phyloP scores from a whole-genome alignment of 2,797 vertebrate species.

The Thunnus albacares region DNA sequence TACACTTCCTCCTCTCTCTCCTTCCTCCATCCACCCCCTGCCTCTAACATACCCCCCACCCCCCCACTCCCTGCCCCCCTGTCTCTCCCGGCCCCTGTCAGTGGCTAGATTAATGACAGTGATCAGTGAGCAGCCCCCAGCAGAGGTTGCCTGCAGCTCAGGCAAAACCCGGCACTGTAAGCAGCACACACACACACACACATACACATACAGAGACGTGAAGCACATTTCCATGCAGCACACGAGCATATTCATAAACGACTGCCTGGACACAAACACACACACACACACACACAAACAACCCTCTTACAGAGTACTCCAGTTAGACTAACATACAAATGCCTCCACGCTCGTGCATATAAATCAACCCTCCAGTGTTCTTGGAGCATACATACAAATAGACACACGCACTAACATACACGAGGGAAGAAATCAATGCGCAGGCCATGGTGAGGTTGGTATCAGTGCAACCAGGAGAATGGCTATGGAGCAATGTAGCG shows the following conservation, averaged over 20 bases:
- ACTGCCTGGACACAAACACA: constrained; percentile 23
- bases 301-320: constrained; percentile 40
- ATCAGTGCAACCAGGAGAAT: constrained; percentile 38
- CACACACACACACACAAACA: constrained; percentile 27
- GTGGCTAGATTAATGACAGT: constrained; percentile 88
- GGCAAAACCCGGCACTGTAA: constrained; percentile 77
- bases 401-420: constrained; percentile 37
- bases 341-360: constrained; percentile 61
- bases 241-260: constrained; percentile 39
- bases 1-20: constrained; percentile 36
- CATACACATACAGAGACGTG: constrained; percentile 26
- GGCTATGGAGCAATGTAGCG: constrained; percentile 40
- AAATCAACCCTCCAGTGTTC: constrained; percentile 54
- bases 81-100: constrained; percentile 82
- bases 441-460: constrained; percentile 47
- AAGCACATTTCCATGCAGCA: constrained; percentile 51
- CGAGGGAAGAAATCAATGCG: constrained; percentile 69
- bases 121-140: constrained; percentile 85
- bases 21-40: constrained; percentile 44
- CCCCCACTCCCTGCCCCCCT: constrained; percentile 50
- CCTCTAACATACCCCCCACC: constrained; percentile 26
- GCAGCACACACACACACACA: constrained; percentile 31
- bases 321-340: constrained; percentile 65
- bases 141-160: constrained; percentile 82
- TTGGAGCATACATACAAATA: constrained; percentile 41